A percentile compares a stretch with the other conserved stretches of the same genome.
Evolutionary conservation across 1,140 invertebrate genomes (phyloP).

Genomic region (Halyomorpha halys): DNA sequence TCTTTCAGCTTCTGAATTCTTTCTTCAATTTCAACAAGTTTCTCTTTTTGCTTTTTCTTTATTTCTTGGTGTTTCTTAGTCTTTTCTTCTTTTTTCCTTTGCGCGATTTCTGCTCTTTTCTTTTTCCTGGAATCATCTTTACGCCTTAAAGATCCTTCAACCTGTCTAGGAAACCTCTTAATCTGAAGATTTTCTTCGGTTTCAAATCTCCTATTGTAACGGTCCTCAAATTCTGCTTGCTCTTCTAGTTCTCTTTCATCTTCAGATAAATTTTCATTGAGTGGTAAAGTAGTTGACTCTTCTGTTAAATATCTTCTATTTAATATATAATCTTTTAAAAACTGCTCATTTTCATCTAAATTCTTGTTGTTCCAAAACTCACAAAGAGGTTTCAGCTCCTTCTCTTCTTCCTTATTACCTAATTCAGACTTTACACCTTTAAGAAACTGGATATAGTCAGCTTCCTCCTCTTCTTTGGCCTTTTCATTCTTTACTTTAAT

Average conservation of each 20-base stretch:
- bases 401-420: conserved; percentile 48
- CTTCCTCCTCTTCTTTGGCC: conserved; percentile 51
- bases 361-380: conserved; percentile 76
- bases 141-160: conserved; percentile 69
- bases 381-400: conserved; percentile 60
- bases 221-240: conserved; percentile 85
- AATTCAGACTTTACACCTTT: conserved; percentile 61
- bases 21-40: conserved; percentile 80
- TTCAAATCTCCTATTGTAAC: conserved; percentile 94
- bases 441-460: conserved; percentile 69
- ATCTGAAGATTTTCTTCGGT: conserved; percentile 36
- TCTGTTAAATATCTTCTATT: conserved; percentile 57
- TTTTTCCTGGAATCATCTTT: conserved; percentile 67
- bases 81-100: conserved; percentile 75
- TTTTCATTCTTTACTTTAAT: conserved; percentile 44
- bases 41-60: conserved; percentile 73
- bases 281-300: neutral
- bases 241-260: conserved; percentile 60
- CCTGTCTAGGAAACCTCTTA: conserved; percentile 79
- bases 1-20: conserved; percentile 80
- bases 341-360: conserved; percentile 73
- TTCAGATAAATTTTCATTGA: conserved; percentile 46
- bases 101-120: conserved; percentile 62
- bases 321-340: conserved; percentile 83
- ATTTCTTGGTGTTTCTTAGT: conserved; percentile 73